Evolutionary conservation across 2,888 invertebrate genomes (phyloP), one percentile per base, ranked within the genome.

Genomic region (Drosophila aldrichi): DNA sequence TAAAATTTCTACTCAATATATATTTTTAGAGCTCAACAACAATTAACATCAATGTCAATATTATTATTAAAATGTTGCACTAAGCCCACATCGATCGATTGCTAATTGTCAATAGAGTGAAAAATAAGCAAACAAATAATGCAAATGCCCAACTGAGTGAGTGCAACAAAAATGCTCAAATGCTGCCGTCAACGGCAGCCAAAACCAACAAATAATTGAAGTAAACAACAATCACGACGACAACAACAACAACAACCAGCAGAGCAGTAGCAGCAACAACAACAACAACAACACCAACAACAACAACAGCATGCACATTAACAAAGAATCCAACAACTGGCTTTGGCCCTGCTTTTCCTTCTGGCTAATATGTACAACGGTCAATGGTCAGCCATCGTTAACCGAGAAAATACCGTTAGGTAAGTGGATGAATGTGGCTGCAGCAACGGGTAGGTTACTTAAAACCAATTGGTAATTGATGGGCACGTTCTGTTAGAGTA

Each of bases 341-440:
- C 75, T 92, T 82, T 83, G 88, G 79, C 85, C 85, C 71, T 81
- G 87, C 79, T 67, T 91, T 70, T 79, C 78, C 88, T 89, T 87
- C 88, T 92, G 92, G 92, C 89, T 92, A 79, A 89, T 85, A 70
- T 87, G 89, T 66, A 84, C 85, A 77, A 82, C 77, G 77, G 90
- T 87, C 72, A 77, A 64, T 64, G 93, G 92, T 62, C 93, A 93
- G 81, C 89, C 92, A 88, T 92, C 92, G 85, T 90, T 92, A 87
- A 92, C 93, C 81, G 93, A 93, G 89, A 93, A 93, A 92, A 93
- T 93, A 76, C 93, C 93, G 70, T 90, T 93, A 81, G 93, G 93
- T 93, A 89, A 92, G 92, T 91, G 46, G 43, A 73, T 16, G 36
- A 20, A 32, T 32, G 36, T 34, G 22, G 38, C 10, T 5, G 52